phyloP scores from a whole-genome alignment of 2,888 invertebrate species.

The Archips xylosteana region DNA sequence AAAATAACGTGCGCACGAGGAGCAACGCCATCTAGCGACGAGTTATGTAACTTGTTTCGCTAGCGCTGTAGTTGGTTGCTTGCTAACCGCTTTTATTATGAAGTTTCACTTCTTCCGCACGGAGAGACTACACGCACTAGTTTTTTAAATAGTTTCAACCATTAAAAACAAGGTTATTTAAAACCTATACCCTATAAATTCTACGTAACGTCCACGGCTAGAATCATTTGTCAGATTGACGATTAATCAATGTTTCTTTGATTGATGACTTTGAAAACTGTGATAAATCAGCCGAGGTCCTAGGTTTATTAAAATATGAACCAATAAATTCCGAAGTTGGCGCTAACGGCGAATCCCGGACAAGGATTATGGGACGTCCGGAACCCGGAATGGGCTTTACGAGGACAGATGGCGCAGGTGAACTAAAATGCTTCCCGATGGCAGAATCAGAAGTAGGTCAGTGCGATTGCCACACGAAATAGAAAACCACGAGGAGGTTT shows the following conservation, averaged over 20 bases:
- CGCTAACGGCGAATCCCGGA: background rate
- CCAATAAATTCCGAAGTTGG: constrained; percentile 18
- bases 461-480: no score
- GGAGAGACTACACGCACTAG: no score
- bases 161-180: background rate
- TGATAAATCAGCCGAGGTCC: constrained; percentile 18
- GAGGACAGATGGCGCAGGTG: background rate
- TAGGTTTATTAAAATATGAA: constrained; percentile 26
- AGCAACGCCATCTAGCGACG: no score
- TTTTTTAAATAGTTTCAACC: no score
- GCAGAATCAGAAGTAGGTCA: no score
- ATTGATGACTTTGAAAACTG: constrained; percentile 25
- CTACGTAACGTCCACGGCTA: background rate
- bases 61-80: no score
- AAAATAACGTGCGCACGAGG: no score
- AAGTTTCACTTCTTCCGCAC: no score
- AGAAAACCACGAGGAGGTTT: no score
- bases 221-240: constrained; percentile 6
- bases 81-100: no score
- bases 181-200: background rate
- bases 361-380: background rate
- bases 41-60: no score
- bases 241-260: constrained; percentile 21
- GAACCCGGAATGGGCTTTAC: background rate
- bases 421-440: no score